Percentiles rank a stretch among this genome's conserved stretches.
Conservation (phyloP, 2,797 vertebrate species). For the Dendrocincla tyrannina region DNA sequence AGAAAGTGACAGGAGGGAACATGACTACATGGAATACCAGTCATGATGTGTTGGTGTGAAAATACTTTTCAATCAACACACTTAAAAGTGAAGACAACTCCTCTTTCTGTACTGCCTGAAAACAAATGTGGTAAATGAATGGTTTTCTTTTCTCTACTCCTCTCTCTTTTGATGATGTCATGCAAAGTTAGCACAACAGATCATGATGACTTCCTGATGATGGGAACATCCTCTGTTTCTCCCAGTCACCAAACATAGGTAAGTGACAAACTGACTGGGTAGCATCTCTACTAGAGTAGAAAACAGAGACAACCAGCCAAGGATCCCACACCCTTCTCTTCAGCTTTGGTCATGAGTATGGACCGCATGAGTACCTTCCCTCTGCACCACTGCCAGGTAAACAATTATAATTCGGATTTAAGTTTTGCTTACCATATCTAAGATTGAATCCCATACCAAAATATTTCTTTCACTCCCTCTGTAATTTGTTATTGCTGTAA, state of each 20-base stretch:
- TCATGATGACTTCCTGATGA: background rate
- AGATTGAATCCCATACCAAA: background rate
- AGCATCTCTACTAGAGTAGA: background rate
- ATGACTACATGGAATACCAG: background rate
- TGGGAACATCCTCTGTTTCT: conserved; percentile 11
- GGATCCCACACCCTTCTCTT: background rate
- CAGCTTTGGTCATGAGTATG: background rate
- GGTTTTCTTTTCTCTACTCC: background rate
- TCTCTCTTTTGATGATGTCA: conserved; percentile 31
- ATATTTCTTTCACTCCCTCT: background rate
- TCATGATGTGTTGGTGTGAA: conserved; percentile 28
- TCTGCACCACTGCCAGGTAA: background rate
- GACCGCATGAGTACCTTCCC: background rate
- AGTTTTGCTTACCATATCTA: background rate
- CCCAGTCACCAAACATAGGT: background rate
- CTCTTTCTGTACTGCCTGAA: conserved; percentile 14
- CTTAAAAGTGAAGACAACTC: conserved; percentile 24
- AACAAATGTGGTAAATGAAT: conserved; percentile 34
- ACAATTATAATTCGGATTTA: background rate
- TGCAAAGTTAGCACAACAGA: background rate
- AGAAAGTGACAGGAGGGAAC: background rate
- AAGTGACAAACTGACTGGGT: background rate
- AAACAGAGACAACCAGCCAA: background rate
- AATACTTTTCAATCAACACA: conserved; percentile 25
- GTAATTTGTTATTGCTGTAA: background rate